These are phyloP conservation scores for Myopa tessellatipennis DNA, from an alignment of 2,888 invertebrate genomes.

Conservation along the genomic window DNA sequence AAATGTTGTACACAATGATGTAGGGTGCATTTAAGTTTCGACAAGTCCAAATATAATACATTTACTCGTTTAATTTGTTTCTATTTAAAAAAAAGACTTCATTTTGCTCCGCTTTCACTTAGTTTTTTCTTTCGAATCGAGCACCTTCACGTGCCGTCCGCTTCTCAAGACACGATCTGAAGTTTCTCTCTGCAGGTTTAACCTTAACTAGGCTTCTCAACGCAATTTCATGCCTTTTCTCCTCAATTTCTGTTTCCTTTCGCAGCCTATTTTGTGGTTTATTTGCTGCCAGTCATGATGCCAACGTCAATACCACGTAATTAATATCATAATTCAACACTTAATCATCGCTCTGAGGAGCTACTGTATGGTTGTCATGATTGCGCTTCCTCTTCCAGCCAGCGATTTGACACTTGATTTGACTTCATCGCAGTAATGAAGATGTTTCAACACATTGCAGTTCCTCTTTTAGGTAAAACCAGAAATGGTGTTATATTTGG, in stretches of 20 bases:
- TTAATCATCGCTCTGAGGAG: not conserved
- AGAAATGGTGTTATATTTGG: no score
- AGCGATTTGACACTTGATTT: no score
- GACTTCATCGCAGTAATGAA: not conserved
- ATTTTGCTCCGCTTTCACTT: conserved; percentile 37
- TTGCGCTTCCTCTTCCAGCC: no score
- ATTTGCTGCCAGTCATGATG: conserved; percentile 17
- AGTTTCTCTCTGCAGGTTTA: conserved; percentile 25
- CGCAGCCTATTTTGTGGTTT: not conserved
- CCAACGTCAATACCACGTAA: conserved; percentile 20
- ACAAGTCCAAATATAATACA: not conserved
- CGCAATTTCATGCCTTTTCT: conserved; percentile 28
- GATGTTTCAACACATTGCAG: conserved; percentile 9
- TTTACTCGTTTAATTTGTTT: conserved; percentile 29
- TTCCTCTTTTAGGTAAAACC: not conserved
- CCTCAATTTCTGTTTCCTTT: conserved; percentile 37
- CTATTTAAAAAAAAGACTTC: conserved; percentile 5
- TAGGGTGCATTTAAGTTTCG: not conserved
- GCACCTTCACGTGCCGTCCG: conserved; percentile 8
- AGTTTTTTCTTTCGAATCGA: conserved; percentile 31
- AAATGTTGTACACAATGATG: no score
- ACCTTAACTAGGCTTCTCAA: conserved; percentile 31
- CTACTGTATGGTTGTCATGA: not conserved
- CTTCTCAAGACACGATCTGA: conserved; percentile 42
- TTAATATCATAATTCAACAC: conserved; percentile 22